phyloP scores from a whole-genome alignment of 1,140 invertebrate genomes.

The Drosophila nasuta region DNA sequence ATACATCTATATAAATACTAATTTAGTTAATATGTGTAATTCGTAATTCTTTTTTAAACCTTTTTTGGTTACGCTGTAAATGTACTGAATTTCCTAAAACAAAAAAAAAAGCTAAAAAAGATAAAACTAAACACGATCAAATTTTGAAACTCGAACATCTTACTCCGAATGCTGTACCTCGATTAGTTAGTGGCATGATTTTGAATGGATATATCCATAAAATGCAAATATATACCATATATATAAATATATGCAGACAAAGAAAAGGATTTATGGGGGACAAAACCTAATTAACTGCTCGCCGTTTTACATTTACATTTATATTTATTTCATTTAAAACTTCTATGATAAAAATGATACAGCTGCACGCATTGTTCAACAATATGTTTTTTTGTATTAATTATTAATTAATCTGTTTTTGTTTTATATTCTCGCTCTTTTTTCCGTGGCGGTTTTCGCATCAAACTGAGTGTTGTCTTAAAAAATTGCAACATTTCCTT shows the following conservation, averaged over 20 bases:
- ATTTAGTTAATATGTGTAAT: slow-evolving; percentile 45
- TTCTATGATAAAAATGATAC: slow-evolving; percentile 79
- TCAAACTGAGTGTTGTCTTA: slow-evolving; percentile 52
- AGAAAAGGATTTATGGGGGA: background rate
- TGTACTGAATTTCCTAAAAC: slow-evolving; percentile 47
- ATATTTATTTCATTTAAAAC: slow-evolving; percentile 80
- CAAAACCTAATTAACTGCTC: background rate
- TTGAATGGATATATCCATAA: slow-evolving; percentile 7
- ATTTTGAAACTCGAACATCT: slow-evolving; percentile 34
- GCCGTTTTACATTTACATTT: slow-evolving; percentile 60
- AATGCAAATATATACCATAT: slow-evolving; percentile 15
- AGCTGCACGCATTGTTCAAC: slow-evolving; percentile 81
- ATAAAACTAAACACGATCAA: slow-evolving; percentile 27
- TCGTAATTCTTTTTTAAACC: slow-evolving; percentile 24
- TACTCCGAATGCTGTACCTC: slow-evolving; percentile 27
- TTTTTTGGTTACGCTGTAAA: slow-evolving; percentile 35
- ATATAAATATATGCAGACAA: background rate
- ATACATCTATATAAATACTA: slow-evolving; percentile 26
- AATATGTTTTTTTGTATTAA: slow-evolving; percentile 60
- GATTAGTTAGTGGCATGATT: slow-evolving; percentile 18
- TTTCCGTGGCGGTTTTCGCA: slow-evolving; percentile 37
- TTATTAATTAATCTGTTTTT: slow-evolving; percentile 44
- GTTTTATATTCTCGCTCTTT: slow-evolving; percentile 3
- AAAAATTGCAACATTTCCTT: slow-evolving; percentile 62
- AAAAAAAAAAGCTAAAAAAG: too few species aligned